Evolutionary conservation across 2,888 invertebrate genomes (phyloP).

Genomic region (Willowsia nigromaculata): DNA sequence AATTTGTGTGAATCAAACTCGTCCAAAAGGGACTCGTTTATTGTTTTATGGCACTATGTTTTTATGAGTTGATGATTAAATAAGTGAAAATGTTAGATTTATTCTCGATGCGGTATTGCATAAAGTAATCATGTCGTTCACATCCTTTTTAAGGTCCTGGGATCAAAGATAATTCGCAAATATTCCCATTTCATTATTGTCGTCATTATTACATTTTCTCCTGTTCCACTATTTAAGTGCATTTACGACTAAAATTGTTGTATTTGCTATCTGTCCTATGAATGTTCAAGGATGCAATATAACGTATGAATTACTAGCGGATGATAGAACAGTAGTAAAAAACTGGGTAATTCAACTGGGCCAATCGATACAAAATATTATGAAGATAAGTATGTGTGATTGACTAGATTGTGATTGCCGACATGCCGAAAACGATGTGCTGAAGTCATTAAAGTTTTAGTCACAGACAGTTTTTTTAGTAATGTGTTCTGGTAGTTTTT

Average conservation of each 20-base stretch:
- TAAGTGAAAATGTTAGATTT: neutral
- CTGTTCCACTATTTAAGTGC: neutral
- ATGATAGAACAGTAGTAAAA: neutral
- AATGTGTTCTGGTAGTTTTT: neutral
- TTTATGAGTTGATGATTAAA: neutral
- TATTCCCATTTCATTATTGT: slow-evolving; percentile 42
- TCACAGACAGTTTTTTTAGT: neutral
- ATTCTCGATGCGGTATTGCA: neutral
- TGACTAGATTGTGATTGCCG: too few relatives aligned
- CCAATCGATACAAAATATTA: too few relatives aligned
- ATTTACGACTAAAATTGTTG: neutral
- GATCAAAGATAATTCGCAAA: slow-evolving; percentile 46
- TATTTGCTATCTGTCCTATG: slow-evolving; percentile 40
- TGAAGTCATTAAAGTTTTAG: neutral
- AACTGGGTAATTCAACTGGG: neutral
- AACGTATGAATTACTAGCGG: neutral
- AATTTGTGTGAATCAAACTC: neutral
- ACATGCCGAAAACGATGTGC: too few relatives aligned
- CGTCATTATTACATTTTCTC: neutral
- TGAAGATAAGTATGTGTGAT: too few relatives aligned
- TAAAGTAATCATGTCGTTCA: slow-evolving; percentile 45
- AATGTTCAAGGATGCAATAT: slow-evolving; percentile 68
- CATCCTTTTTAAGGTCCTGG: slow-evolving; percentile 55
- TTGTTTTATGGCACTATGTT: neutral
- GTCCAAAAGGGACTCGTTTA: neutral